Evolutionary conservation across 2,113 vertebrate species (phyloP).

Genomic region (Mormyrus lacerda): DNA sequence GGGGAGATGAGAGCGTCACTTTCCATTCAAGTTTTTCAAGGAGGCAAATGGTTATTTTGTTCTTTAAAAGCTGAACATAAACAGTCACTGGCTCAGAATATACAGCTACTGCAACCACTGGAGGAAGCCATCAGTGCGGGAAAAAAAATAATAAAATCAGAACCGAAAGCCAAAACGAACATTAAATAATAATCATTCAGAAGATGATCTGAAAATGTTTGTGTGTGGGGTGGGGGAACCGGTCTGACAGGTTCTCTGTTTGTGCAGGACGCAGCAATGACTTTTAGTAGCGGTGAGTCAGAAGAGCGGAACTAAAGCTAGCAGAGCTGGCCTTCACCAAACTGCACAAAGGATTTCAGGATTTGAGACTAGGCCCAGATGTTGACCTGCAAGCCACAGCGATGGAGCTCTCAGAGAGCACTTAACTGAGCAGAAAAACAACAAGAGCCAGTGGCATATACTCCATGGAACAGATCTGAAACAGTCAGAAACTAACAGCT

Average conservation of each 20-base stretch:
- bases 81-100: background rate
- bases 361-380: background rate
- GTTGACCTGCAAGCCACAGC: slow-evolving; percentile 12
- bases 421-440: slow-evolving; percentile 18
- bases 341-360: background rate
- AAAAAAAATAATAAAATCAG: background rate
- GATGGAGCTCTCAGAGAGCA: background rate
- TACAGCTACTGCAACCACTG: background rate
- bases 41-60: background rate
- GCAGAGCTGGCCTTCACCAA: background rate
- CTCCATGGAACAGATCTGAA: background rate
- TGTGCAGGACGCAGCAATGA: background rate
- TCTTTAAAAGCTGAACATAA: background rate
- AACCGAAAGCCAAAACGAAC: background rate
- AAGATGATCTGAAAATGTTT: background rate
- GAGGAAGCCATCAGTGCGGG: background rate
- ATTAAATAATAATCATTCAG: background rate
- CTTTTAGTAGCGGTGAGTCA: background rate
- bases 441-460: background rate
- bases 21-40: slow-evolving; percentile 6
- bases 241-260: slow-evolving; percentile 17
- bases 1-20: background rate
- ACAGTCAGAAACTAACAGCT: background rate
- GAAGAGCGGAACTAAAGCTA: background rate
- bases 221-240: background rate